Evolutionary conservation across 2,888 invertebrate genomes (phyloP).

Genomic region (Oligia latruncula): DNA sequence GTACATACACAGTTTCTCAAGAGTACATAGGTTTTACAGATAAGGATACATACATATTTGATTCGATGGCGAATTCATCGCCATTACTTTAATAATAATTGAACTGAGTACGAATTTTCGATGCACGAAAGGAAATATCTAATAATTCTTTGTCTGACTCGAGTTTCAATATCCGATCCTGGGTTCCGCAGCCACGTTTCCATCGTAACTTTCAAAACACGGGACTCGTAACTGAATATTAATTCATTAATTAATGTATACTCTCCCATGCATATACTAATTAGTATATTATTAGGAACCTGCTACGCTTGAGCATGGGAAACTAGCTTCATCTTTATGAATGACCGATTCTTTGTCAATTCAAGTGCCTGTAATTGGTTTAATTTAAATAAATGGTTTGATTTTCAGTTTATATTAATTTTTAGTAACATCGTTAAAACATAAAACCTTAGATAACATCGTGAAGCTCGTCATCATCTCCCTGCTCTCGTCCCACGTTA

Average conservation of each 20-base stretch:
- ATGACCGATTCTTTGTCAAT: background rate
- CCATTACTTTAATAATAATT: constrained; percentile 1
- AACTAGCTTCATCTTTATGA: background rate
- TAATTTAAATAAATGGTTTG: background rate
- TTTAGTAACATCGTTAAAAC: background rate
- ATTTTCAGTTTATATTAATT: background rate
- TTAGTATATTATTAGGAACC: background rate
- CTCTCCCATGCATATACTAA: background rate
- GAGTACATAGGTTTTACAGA: background rate
- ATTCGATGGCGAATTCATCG: background rate
- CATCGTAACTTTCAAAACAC: constrained; percentile 33
- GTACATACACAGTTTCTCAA: background rate
- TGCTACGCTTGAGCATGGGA: background rate
- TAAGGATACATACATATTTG: background rate
- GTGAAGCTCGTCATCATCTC: no score
- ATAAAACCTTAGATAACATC: background rate
- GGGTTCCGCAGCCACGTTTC: constrained; percentile 14
- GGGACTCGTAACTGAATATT: constrained; percentile 15
- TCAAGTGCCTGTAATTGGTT: background rate
- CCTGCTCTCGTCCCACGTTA: background rate
- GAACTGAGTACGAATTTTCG: background rate
- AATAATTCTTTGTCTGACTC: background rate
- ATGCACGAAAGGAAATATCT: background rate
- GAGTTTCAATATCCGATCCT: constrained; percentile 19
- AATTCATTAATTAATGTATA: constrained; percentile 3